phyloP scores from a whole-genome alignment of 2,797 vertebrate species.

The Carcharodon carcharias region DNA sequence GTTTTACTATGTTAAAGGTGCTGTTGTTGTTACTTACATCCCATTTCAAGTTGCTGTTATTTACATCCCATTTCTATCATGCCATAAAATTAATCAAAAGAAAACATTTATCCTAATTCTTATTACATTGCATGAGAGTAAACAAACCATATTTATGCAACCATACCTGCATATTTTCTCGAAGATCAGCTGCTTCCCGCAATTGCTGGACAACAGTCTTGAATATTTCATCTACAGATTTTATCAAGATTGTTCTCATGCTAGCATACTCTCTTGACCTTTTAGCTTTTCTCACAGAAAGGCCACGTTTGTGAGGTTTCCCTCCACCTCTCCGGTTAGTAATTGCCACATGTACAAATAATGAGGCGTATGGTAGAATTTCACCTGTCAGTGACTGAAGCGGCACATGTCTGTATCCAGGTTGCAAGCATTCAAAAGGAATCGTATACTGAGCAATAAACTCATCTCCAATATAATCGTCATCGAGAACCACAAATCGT shows the following conservation, averaged over 20 bases:
- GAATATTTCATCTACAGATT: conserved; percentile 88
- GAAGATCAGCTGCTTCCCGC: conserved; percentile 86
- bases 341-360: conserved; percentile 95
- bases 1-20: background rate
- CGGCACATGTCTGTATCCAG: conserved; percentile 87
- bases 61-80: background rate
- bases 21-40: background rate
- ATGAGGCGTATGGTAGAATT: conserved; percentile 74
- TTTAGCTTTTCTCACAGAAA: conserved; percentile 91
- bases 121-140: background rate
- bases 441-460: conserved; percentile 97
- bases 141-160: background rate
- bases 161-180: conserved; percentile 97
- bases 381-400: conserved; percentile 94
- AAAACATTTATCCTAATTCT: background rate
- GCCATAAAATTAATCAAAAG: background rate
- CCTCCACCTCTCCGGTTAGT: conserved; percentile 95
- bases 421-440: conserved; percentile 94
- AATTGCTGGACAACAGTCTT: conserved; percentile 85
- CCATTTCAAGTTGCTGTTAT: background rate
- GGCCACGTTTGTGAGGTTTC: conserved; percentile 91
- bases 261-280: conserved; percentile 85
- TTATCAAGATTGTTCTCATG: conserved; percentile 88
- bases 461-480: conserved; percentile 96
- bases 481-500: conserved; percentile 92